These are phyloP conservation scores for Poicephalus gulielmi DNA, from an alignment of 2,113 vertebrate genomes.

Conservation along the genomic window DNA sequence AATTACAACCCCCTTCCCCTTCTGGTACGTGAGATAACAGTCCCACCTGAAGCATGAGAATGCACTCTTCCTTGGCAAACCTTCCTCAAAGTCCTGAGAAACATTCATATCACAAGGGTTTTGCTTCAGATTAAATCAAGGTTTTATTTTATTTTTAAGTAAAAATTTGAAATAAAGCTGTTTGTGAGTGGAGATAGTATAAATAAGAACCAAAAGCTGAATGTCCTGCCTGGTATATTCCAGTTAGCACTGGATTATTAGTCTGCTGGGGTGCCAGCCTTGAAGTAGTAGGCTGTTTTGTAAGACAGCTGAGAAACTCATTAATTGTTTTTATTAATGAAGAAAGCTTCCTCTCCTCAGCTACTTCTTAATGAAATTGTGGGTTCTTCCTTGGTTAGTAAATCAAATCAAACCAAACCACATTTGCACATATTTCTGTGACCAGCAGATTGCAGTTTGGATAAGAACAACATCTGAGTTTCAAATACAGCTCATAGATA, in stretches of 20 bases:
- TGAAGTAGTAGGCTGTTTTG: background rate
- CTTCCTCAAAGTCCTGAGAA: background rate
- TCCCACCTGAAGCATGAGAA: background rate
- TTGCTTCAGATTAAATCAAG: background rate
- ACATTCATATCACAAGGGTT: background rate
- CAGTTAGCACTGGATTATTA: constrained; percentile 39
- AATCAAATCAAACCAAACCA: constrained; percentile 43
- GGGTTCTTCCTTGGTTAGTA: constrained; percentile 25
- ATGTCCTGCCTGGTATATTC: background rate
- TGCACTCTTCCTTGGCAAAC: background rate
- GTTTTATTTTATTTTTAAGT: background rate
- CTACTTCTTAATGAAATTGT: constrained; percentile 56
- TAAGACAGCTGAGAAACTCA: constrained; percentile 42
- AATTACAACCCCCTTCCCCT: background rate
- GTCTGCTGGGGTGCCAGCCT: background rate
- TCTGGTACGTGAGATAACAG: background rate
- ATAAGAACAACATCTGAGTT: background rate
- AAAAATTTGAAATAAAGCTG: background rate
- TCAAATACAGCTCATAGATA: background rate
- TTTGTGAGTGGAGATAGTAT: background rate
- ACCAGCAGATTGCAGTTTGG: constrained; percentile 13
- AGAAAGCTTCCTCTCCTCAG: constrained; percentile 50
- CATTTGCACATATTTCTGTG: constrained; percentile 4
- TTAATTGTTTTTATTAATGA: constrained; percentile 76
- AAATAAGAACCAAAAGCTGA: constrained; percentile 35